phyloP scores from a whole-genome alignment of 2,888 invertebrate genomes.

The Drosophila pegasa region DNA sequence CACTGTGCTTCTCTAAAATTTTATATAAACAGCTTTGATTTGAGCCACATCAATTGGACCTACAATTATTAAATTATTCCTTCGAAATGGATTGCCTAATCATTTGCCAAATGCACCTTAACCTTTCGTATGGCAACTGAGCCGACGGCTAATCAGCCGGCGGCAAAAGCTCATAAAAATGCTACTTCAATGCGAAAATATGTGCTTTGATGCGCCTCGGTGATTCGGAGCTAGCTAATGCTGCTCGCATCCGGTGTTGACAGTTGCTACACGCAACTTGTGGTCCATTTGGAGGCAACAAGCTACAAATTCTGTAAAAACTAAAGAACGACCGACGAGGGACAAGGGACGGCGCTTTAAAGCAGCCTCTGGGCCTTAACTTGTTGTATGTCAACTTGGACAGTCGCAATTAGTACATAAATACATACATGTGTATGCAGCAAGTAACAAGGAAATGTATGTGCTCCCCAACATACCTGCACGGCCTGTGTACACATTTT shows the following conservation, averaged over 20 bases:
- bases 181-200: slow-evolving; percentile 58
- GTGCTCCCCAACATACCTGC: slow-evolving; percentile 26
- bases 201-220: slow-evolving; percentile 23
- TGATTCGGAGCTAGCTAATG: slow-evolving; percentile 21
- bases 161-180: slow-evolving; percentile 72
- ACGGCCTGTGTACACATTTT: slow-evolving; percentile 7
- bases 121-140: slow-evolving; percentile 31
- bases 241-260: slow-evolving; percentile 58
- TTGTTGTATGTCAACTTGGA: slow-evolving; percentile 76
- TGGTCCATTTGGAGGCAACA: slow-evolving; percentile 46
- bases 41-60: background rate
- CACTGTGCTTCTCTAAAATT: no score
- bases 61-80: background rate
- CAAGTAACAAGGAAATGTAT: slow-evolving; percentile 15
- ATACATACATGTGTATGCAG: slow-evolving; percentile 29
- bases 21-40: background rate
- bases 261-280: slow-evolving; percentile 46
- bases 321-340: slow-evolving; percentile 46
- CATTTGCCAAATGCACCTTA: background rate
- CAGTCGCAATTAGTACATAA: slow-evolving; percentile 69
- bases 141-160: slow-evolving; percentile 44
- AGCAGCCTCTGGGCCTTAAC: slow-evolving; percentile 66
- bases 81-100: background rate
- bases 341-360: slow-evolving; percentile 61
- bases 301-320: slow-evolving; percentile 34